Conservation (phyloP, 1,140 invertebrate species). For the Eupeodes corollae region DNA sequence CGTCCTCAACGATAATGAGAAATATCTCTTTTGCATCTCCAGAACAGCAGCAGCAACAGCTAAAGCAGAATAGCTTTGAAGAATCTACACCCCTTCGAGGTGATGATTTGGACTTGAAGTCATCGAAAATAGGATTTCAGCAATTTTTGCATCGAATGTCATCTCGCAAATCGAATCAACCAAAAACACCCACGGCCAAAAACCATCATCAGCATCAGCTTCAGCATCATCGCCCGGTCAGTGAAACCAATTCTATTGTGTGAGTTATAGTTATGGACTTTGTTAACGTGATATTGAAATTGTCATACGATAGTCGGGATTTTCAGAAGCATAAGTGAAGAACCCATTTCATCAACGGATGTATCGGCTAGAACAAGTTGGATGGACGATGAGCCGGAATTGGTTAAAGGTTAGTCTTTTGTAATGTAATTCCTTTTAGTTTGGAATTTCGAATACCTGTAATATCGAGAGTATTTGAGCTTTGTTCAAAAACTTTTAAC, state of each 20-base stretch:
- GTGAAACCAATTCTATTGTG: constrained; percentile 27
- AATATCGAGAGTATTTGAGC: too few relatives aligned
- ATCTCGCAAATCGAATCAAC: constrained; percentile 28
- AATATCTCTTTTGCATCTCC: constrained; percentile 17
- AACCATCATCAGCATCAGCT: constrained; percentile 12
- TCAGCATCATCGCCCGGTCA: constrained; percentile 18
- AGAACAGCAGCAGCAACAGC: constrained; percentile 3
- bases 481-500: too few relatives aligned
- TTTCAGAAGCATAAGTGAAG: constrained; percentile 9
- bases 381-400: too few relatives aligned
- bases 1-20: constrained; percentile 3
- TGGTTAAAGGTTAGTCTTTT: too few relatives aligned
- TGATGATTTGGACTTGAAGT: constrained; percentile 2
- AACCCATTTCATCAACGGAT: constrained; percentile 8
- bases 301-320: neutral
- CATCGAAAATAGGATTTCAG: constrained; percentile 23
- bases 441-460: too few relatives aligned
- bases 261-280: constrained; percentile 9
- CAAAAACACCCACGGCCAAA: neutral
- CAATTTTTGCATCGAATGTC: constrained; percentile 35
- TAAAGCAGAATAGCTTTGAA: neutral
- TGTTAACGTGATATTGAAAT: neutral
- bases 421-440: too few relatives aligned
- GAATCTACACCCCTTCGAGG: neutral
- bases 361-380: too few relatives aligned